These are phyloP conservation scores for Alosa alosa DNA, from an alignment of 2,113 vertebrate species.

Conservation along the genomic window DNA sequence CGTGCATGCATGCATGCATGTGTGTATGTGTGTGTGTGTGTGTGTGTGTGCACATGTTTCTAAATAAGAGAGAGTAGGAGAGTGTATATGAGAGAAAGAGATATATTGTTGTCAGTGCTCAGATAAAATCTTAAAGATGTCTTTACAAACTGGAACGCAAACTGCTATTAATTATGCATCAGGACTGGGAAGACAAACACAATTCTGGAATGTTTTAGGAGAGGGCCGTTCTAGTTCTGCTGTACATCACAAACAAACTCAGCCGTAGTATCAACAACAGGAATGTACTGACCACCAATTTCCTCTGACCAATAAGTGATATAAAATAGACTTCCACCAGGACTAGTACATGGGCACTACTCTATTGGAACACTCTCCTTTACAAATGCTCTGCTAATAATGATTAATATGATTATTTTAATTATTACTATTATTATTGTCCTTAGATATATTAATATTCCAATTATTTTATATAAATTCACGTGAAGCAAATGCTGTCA, in stretches of 20 bases:
- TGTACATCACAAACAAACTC: conserved; percentile 35
- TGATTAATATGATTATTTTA: conserved; percentile 64
- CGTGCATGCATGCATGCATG: not conserved
- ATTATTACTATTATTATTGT: conserved; percentile 65
- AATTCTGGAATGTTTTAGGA: conserved; percentile 20
- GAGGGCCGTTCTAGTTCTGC: conserved; percentile 42
- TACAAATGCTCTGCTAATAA: conserved; percentile 50
- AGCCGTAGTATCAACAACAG: conserved; percentile 38
- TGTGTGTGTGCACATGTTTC: conserved; percentile 14
- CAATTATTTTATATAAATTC: conserved; percentile 65
- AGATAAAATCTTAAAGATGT: conserved; percentile 10
- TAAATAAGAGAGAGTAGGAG: not conserved
- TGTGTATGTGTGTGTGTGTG: not conserved
- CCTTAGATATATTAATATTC: conserved; percentile 44
- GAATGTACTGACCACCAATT: conserved; percentile 23
- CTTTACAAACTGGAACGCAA: conserved; percentile 38
- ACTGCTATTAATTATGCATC: conserved; percentile 9
- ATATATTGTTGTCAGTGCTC: conserved; percentile 15
- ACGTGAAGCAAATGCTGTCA: conserved; percentile 43
- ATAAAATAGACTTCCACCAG: conserved; percentile 54
- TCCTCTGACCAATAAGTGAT: conserved; percentile 44
- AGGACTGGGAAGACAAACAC: conserved; percentile 6
- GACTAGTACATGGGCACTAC: conserved; percentile 57
- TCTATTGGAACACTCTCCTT: conserved; percentile 56
- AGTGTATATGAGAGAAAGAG: not conserved